phyloP scores from a whole-genome alignment of 2,797 vertebrate species.

The Leucoraja ocellata region DNA sequence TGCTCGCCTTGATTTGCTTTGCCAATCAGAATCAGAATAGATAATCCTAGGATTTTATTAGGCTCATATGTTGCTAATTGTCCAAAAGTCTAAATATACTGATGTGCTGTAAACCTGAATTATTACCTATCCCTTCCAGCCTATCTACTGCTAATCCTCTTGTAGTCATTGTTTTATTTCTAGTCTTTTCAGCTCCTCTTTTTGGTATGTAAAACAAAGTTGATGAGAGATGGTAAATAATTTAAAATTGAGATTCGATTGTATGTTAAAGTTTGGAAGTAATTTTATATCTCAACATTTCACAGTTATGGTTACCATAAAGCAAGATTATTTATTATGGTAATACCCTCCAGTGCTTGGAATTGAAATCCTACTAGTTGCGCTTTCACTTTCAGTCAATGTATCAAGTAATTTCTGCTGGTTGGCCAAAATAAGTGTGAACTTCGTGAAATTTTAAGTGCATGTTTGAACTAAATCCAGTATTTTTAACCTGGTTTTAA shows the following conservation, averaged over 20 bases:
- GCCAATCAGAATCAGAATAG: slow-evolving; percentile 8
- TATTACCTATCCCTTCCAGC: not conserved
- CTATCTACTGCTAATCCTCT: too few species aligned
- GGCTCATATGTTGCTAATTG: not conserved
- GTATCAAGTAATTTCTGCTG: not conserved
- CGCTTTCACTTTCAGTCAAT: not conserved
- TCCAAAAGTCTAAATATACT: slow-evolving; percentile 13
- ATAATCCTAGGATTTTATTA: not conserved
- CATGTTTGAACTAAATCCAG: not conserved
- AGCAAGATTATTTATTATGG: not conserved
- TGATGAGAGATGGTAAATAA: not conserved
- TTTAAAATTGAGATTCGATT: not conserved
- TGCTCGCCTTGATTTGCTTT: not conserved
- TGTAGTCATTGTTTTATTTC: not conserved
- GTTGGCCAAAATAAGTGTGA: not conserved
- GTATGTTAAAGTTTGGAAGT: not conserved
- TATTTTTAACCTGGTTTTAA: not conserved
- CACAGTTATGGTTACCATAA: not conserved
- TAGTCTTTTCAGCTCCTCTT: not conserved
- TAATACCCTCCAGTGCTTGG: not conserved
- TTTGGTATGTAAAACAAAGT: not conserved
- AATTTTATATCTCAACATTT: not conserved
- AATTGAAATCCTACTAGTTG: not conserved
- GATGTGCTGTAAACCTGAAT: not conserved
- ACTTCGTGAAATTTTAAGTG: not conserved